These are phyloP conservation scores for Cephalopholis sonnerati DNA, from an alignment of 2,113 vertebrate species.

Conservation along the genomic window DNA sequence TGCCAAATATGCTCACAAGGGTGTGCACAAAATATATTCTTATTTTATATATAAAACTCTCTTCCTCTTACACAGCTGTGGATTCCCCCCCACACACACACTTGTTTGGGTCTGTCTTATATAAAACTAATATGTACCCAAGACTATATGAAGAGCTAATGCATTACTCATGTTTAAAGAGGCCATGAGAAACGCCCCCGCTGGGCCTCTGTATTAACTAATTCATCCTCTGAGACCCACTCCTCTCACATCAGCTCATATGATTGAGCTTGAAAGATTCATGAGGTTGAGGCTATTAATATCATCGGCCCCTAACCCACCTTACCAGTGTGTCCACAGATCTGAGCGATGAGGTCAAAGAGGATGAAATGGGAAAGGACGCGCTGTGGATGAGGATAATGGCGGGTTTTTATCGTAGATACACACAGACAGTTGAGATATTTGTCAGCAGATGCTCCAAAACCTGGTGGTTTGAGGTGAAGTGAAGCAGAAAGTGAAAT, in stretches of 20 bases:
- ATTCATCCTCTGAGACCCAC: constrained; percentile 56
- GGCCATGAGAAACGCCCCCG: constrained; percentile 22
- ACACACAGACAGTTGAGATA: background rate
- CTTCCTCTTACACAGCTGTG: background rate
- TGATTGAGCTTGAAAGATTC: constrained; percentile 78
- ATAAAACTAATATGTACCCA: constrained; percentile 44
- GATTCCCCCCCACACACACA: background rate
- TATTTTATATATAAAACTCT: background rate
- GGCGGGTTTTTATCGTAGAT: constrained; percentile 20
- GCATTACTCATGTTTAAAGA: constrained; percentile 55
- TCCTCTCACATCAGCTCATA: constrained; percentile 57
- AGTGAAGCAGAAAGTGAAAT: constrained; percentile 3
- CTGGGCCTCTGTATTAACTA: constrained; percentile 55
- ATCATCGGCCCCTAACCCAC: constrained; percentile 48
- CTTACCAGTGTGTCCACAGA: constrained; percentile 40
- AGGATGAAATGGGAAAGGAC: background rate
- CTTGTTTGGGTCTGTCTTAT: constrained; percentile 13
- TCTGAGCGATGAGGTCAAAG: constrained; percentile 54
- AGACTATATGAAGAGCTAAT: constrained; percentile 55
- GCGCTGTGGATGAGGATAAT: constrained; percentile 1
- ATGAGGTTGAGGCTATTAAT: constrained; percentile 76
- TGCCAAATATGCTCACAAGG: constrained; percentile 43
- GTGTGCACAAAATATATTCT: constrained; percentile 29
- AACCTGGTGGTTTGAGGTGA: constrained; percentile 1
- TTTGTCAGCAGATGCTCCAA: constrained; percentile 19